Conservation (phyloP, 2,797 vertebrate species). For the Sarcophilus harrisii region DNA sequence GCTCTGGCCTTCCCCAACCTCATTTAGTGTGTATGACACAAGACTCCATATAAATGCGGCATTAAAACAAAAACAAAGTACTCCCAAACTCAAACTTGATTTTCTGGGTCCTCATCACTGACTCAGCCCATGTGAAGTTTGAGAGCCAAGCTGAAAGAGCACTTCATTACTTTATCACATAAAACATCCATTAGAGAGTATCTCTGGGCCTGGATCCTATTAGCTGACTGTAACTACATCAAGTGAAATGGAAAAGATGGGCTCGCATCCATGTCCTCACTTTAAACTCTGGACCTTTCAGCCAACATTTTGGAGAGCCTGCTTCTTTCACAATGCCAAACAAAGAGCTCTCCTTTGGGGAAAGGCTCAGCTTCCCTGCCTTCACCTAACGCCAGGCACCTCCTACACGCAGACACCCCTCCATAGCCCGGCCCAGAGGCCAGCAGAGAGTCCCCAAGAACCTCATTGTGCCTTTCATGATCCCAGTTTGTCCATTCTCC, state of each 20-base stretch:
- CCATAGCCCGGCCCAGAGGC: not conserved
- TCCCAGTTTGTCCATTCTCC: not conserved
- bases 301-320: not conserved
- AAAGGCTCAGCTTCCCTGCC: not conserved
- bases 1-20: not conserved
- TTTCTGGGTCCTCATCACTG: not conserved
- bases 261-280: not conserved
- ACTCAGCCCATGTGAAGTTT: not conserved
- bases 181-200: slow-evolving; percentile 41
- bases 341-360: not conserved
- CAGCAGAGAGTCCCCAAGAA: not conserved
- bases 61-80: not conserved
- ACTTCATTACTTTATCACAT: not conserved
- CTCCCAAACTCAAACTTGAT: not conserved
- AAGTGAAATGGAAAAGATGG: slow-evolving; percentile 26
- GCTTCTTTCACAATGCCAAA: slow-evolving; percentile 17
- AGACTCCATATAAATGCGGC: not conserved
- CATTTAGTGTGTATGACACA: not conserved
- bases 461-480: not conserved
- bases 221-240: not conserved
- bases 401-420: not conserved
- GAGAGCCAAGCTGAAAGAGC: slow-evolving; percentile 28
- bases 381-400: not conserved
- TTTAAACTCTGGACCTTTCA: slow-evolving; percentile 19
- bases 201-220: slow-evolving; percentile 13